Percentiles rank a stretch among this genome's conserved stretches.
Conservation (phyloP, 2,888 invertebrate genomes). For the Daptonema setosum region DNA sequence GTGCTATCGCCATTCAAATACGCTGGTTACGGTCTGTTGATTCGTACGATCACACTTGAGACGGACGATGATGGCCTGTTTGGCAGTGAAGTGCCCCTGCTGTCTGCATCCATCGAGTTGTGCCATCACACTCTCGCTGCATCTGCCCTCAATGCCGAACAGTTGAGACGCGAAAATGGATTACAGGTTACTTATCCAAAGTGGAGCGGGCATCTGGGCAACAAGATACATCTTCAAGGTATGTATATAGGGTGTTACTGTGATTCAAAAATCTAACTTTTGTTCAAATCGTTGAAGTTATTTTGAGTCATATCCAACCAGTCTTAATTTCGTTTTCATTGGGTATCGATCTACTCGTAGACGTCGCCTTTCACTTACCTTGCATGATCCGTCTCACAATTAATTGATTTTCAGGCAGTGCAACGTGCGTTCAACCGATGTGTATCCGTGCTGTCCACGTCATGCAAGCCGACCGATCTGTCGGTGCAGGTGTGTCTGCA, state of each 20-base stretch:
- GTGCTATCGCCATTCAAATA: conserved; percentile 87
- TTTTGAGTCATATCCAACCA: too few relatives aligned
- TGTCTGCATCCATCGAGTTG: conserved; percentile 75
- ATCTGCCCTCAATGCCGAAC: conserved; percentile 90
- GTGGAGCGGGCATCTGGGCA: background rate
- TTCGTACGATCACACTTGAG: conserved; percentile 79
- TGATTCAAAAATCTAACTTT: too few relatives aligned
- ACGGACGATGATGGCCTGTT: conserved; percentile 78
- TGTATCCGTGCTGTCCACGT: conserved; percentile 61
- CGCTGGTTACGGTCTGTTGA: conserved; percentile 88
- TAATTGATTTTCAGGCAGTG: conserved; percentile 37
- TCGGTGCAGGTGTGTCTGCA: conserved; percentile 72
- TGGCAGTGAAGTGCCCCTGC: conserved; percentile 50
- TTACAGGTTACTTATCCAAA: conserved; percentile 54
- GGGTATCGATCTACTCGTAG: too few relatives aligned
- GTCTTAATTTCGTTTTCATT: too few relatives aligned
- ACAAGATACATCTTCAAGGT: too few relatives aligned
- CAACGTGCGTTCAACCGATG: conserved; percentile 79
- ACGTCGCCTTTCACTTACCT: too few relatives aligned
- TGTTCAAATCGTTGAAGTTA: too few relatives aligned
- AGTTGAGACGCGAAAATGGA: conserved; percentile 75
- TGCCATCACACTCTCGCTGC: conserved; percentile 88
- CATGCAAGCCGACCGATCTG: conserved; percentile 52
- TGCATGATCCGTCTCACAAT: too few relatives aligned
- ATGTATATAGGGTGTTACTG: too few relatives aligned